These are phyloP conservation scores for Poeciliopsis turneri DNA, from an alignment of 2,797 vertebrate genomes.

Conservation along the genomic window DNA sequence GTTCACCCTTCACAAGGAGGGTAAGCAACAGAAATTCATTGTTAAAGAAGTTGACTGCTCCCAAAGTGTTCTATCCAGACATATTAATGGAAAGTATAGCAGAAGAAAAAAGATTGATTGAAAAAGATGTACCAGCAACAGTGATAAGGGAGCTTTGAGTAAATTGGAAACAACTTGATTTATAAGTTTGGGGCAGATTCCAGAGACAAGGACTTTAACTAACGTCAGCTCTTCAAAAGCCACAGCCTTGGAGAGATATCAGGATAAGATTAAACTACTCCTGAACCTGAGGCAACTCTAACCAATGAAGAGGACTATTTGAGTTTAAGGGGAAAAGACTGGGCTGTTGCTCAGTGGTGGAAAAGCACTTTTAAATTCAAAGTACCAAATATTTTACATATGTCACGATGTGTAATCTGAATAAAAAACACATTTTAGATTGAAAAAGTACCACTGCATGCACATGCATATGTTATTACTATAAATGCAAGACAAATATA, in stretches of 20 bases:
- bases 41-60: not conserved
- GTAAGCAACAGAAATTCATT: not conserved
- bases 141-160: not conserved
- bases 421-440: not conserved
- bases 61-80: not conserved
- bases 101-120: not conserved
- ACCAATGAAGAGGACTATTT: not conserved
- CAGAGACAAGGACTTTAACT: not conserved
- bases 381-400: not conserved
- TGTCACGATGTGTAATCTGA: not conserved
- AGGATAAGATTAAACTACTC: not conserved
- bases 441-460: conserved; percentile 28
- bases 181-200: not conserved
- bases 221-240: not conserved
- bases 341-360: not conserved
- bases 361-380: not conserved
- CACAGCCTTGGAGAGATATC: not conserved
- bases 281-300: not conserved
- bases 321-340: not conserved
- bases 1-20: not conserved
- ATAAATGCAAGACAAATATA: not conserved
- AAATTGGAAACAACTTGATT: not conserved
- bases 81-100: not conserved
- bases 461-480: not conserved
- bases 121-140: not conserved